These are phyloP conservation scores for Terebella lapidaria DNA, from an alignment of 2,888 invertebrate species.

Conservation along the genomic window DNA sequence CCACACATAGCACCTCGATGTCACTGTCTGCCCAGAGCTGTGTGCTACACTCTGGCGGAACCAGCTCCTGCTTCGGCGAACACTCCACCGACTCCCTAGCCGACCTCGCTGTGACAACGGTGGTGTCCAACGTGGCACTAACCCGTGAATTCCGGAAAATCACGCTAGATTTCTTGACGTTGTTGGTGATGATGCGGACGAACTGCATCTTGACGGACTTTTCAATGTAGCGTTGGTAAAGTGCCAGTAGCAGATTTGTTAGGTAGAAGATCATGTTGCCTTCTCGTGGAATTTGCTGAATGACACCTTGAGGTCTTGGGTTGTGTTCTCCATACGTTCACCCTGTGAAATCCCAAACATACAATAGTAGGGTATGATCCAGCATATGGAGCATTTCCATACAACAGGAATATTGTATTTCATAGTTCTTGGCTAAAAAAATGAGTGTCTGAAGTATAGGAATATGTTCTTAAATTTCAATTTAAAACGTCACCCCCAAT, in stretches of 20 bases:
- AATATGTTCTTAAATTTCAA: no score
- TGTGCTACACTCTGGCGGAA: not conserved
- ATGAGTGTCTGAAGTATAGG: no score
- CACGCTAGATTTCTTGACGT: not conserved
- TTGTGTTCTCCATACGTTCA: no score
- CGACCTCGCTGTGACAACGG: no score
- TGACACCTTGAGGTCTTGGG: no score
- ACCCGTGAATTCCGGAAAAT: not conserved
- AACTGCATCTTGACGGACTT: not conserved
- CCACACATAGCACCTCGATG: not conserved
- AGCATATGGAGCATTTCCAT: no score
- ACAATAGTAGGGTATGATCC: no score
- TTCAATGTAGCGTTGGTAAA: not conserved
- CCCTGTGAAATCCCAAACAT: no score
- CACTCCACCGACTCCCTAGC: not conserved
- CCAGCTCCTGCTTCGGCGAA: not conserved
- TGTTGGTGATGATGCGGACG: not conserved
- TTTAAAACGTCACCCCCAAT: no score
- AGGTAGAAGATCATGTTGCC: not conserved
- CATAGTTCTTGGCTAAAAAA: no score
- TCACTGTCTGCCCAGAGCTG: not conserved
- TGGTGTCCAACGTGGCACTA: not conserved
- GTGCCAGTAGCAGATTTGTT: not conserved
- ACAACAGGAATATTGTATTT: no score
- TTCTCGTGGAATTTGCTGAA: no score